Base-by-base conservation (phyloP, 2,888 invertebrate species). In the Perdita meconis region DNA sequence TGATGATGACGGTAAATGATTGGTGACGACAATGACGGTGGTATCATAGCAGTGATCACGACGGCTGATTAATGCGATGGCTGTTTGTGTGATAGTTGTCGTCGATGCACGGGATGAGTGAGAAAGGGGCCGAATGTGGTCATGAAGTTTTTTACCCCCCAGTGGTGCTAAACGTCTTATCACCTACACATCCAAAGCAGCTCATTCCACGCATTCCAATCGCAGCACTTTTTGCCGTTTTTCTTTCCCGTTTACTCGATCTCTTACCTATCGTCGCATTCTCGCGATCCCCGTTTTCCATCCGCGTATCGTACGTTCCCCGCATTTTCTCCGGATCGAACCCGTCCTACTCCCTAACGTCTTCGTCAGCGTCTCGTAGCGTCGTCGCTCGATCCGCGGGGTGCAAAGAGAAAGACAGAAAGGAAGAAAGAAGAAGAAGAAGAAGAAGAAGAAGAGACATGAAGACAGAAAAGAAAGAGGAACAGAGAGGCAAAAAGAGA, bases 151-250 rank as follows among this genome's bases (percentile, higher is more conserved):
- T 42, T 73, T 78, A 88, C 88, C 86, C 87, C 87, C 80, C 81
- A 59, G 90, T 93, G 84, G 93, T 88, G 92, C 93, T 92, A 93
- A 75, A 90, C 89, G 92, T 93, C 90, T 93, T 93, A 92, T 93
- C 93, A 92, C 93, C 93, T 93, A 93, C 91, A 93, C 93, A 93
- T 91, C 90, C 91, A 93, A 93, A 93, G 92, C 91, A 89, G 89
- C 89, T 91, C 91, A 92, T 92, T 91, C 90, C 88, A 90, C 90
- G 89, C 91, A 90, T 89, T 92, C 91, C 90, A 92, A 93, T 85
- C 83, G 78, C 84, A 85, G 78, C 78, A 66, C 65, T 70, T 83
- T 63, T 66, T 63, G 34, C 53, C 36, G 10, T 22, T 53, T 61
- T 24, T 67, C 47, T 42, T 16, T 38, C 36, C n/a, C n/a, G n/a